Conservation (phyloP, 2,797 vertebrate species). For the Sebastes nivosus region DNA sequence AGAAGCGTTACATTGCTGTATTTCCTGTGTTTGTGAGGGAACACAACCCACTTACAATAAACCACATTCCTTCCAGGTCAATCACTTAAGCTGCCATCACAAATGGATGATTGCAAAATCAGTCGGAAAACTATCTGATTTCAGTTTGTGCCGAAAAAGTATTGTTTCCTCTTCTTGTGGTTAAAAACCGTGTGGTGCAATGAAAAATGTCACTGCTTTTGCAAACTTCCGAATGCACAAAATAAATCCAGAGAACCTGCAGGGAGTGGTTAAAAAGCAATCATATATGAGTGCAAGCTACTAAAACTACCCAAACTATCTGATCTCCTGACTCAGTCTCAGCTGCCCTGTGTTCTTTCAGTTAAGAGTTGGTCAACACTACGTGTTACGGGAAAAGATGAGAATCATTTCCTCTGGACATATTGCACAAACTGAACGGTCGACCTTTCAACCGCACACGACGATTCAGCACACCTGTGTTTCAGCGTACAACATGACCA, state of each 20-base stretch:
- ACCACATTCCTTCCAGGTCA: conserved; percentile 64
- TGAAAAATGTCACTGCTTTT: background rate
- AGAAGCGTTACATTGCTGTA: conserved; percentile 24
- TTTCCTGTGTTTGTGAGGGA: conserved; percentile 45
- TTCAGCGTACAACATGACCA: background rate
- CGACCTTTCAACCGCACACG: background rate
- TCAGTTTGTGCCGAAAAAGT: background rate
- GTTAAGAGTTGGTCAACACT: background rate
- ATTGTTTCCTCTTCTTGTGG: background rate
- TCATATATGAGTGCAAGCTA: background rate
- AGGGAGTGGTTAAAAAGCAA: background rate
- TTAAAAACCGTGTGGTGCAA: background rate
- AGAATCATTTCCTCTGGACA: conserved; percentile 9
- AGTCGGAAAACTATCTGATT: background rate
- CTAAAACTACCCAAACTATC: background rate
- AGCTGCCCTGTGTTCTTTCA: background rate
- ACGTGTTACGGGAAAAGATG: background rate
- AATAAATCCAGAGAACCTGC: background rate
- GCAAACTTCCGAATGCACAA: background rate
- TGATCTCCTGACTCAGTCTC: background rate
- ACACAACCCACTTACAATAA: conserved; percentile 56
- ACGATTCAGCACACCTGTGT: background rate
- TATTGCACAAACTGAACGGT: background rate
- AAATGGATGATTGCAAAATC: conserved; percentile 32
- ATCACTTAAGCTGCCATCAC: conserved; percentile 31